Percentiles rank a stretch among this genome's conserved stretches.
Evolutionary conservation across 2,113 vertebrate genomes (phyloP).

Genomic region (Pagrus major): DNA sequence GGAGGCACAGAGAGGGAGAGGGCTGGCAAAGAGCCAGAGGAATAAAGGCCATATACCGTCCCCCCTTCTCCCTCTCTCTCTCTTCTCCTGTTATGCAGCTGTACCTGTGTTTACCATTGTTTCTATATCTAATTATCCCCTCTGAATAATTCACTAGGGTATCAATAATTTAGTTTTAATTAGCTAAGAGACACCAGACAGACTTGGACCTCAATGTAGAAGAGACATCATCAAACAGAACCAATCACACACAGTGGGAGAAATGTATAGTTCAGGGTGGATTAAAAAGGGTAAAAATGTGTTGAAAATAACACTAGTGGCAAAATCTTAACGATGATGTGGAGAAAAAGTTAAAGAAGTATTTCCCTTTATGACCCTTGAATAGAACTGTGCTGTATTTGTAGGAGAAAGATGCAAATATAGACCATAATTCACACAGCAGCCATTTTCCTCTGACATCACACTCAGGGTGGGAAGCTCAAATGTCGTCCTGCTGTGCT

Average conservation of each 20-base stretch:
- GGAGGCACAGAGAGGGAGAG: slow-evolving; percentile 6
- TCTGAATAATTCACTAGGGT: slow-evolving; percentile 76
- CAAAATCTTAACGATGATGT: not conserved
- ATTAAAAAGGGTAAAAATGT: not conserved
- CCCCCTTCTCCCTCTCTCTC: slow-evolving; percentile 20
- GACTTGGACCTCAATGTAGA: slow-evolving; percentile 48
- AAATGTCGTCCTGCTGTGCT: too few species aligned
- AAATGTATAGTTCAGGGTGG: not conserved
- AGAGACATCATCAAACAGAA: slow-evolving; percentile 35
- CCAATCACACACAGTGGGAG: slow-evolving; percentile 16
- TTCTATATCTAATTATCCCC: slow-evolving; percentile 77
- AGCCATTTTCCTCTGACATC: too few species aligned
- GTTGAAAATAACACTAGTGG: not conserved
- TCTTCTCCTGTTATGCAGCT: slow-evolving; percentile 36
- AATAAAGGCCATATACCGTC: slow-evolving; percentile 63
- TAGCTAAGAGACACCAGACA: slow-evolving; percentile 72
- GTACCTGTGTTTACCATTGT: slow-evolving; percentile 78
- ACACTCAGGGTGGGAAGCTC: too few species aligned
- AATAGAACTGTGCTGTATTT: too few species aligned
- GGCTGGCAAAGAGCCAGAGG: slow-evolving; percentile 60
- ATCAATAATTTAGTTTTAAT: slow-evolving; percentile 85
- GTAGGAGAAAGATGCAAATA: too few species aligned
- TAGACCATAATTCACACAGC: too few species aligned
- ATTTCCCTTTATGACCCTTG: too few species aligned
- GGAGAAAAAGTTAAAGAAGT: not conserved